phyloP scores from a whole-genome alignment of 2,888 invertebrate species.

The Polyommatus icarus region DNA sequence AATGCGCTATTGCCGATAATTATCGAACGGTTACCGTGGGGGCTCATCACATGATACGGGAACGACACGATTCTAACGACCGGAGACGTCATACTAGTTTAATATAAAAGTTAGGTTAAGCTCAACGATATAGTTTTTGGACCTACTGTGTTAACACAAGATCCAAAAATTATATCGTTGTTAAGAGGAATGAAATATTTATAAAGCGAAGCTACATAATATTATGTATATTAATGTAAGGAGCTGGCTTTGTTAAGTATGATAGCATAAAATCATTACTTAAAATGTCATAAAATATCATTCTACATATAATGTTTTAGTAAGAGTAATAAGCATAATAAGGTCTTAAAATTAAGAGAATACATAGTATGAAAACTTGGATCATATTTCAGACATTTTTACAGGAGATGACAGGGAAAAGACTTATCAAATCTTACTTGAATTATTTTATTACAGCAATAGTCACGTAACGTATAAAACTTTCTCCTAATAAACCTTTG shows the following conservation, averaged over 20 bases:
- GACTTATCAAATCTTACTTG: background rate
- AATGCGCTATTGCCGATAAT: conserved; percentile 53
- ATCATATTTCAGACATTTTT: background rate
- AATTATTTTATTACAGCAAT: background rate
- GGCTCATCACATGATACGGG: conserved; percentile 38
- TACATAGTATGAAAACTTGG: too few species aligned
- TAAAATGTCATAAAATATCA: too few species aligned
- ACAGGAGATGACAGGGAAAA: background rate
- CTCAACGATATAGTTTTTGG: too few species aligned
- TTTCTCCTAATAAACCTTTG: background rate
- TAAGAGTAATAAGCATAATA: too few species aligned
- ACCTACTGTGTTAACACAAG: too few species aligned
- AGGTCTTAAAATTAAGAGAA: too few species aligned
- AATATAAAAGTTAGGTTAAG: too few species aligned
- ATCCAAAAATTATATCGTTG: too few species aligned
- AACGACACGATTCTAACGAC: conserved; percentile 46
- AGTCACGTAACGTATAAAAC: conserved; percentile 24
- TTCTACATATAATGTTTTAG: too few species aligned
- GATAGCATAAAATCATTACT: too few species aligned
- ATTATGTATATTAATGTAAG: too few species aligned
- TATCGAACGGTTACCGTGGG: conserved; percentile 53
- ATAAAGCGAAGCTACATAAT: background rate
- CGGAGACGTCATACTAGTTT: background rate
- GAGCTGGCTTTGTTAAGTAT: too few species aligned
- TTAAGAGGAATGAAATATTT: background rate